These are phyloP conservation scores for Sitophilus oryzae DNA, from an alignment of 1,140 invertebrate species.

Conservation along the genomic window DNA sequence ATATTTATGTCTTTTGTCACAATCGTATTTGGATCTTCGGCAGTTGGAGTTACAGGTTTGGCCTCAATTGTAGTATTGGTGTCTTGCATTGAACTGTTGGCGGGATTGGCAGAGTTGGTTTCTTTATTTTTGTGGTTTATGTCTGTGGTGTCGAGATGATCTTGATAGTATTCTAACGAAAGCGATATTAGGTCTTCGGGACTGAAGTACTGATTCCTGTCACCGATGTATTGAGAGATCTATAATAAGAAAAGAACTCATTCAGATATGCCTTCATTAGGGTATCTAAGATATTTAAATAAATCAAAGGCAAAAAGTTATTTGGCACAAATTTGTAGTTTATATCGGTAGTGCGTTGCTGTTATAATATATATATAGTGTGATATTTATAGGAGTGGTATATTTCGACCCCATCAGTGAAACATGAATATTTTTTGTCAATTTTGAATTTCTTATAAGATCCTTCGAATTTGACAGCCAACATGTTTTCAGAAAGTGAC, in stretches of 20 bases:
- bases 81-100: neutral
- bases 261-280: too few species aligned
- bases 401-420: too few species aligned
- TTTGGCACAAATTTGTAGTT: too few species aligned
- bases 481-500: too few species aligned
- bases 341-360: too few species aligned
- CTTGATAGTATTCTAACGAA: slow-evolving; percentile 62
- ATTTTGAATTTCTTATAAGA: too few species aligned
- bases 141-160: slow-evolving; percentile 36
- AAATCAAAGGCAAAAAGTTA: neutral
- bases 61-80: neutral
- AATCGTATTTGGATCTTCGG: neutral
- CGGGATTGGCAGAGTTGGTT: too few species aligned
- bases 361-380: too few species aligned
- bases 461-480: too few species aligned
- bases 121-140: slow-evolving; percentile 2
- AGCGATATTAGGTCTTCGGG: slow-evolving; percentile 86
- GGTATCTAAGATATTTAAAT: too few species aligned
- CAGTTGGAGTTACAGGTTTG: neutral
- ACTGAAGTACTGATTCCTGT: slow-evolving; percentile 45
- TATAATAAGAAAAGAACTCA: slow-evolving; percentile 5
- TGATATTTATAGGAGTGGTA: too few species aligned
- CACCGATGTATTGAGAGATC: slow-evolving; percentile 26
- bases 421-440: too few species aligned
- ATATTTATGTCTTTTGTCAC: neutral